Evolutionary conservation across 2,888 invertebrate genomes (phyloP).

Genomic region (Macroteleia sp.): DNA sequence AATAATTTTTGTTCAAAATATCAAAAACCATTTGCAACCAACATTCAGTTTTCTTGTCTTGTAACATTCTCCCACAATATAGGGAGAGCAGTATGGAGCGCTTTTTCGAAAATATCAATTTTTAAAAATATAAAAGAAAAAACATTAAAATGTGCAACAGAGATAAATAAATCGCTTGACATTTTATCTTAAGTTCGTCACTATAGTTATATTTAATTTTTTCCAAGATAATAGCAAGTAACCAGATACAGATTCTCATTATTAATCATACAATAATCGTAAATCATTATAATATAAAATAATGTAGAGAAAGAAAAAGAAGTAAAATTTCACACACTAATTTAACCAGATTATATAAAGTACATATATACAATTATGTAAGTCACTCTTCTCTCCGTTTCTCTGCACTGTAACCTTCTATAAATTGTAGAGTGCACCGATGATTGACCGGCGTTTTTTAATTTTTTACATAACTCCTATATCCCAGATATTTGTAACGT

Average conservation of each 20-base stretch:
- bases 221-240: too few species aligned
- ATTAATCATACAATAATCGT: conserved; percentile 36
- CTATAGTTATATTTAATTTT: too few species aligned
- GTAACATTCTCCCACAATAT: too few species aligned
- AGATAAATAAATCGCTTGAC: too few species aligned
- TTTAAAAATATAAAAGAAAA: too few species aligned
- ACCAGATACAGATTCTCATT: conserved; percentile 27
- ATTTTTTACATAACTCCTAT: conserved; percentile 27
- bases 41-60: too few species aligned
- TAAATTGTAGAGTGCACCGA: conserved; percentile 26
- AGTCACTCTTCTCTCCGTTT: conserved; percentile 7
- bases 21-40: too few species aligned
- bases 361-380: conserved; percentile 24
- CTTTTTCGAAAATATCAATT: too few species aligned
- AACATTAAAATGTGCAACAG: too few species aligned
- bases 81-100: too few species aligned
- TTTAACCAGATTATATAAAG: conserved; percentile 39
- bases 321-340: conserved; percentile 44
- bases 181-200: too few species aligned
- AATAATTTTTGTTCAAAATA: too few species aligned
- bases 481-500: conserved; percentile 32
- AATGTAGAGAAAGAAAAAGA: conserved; percentile 17
- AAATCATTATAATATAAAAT: conserved; percentile 48
- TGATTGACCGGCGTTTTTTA: conserved; percentile 39
- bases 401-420: conserved; percentile 11